Evolutionary conservation across 1,140 invertebrate genomes (phyloP).

Genomic region (Cherax quadricarinatus): DNA sequence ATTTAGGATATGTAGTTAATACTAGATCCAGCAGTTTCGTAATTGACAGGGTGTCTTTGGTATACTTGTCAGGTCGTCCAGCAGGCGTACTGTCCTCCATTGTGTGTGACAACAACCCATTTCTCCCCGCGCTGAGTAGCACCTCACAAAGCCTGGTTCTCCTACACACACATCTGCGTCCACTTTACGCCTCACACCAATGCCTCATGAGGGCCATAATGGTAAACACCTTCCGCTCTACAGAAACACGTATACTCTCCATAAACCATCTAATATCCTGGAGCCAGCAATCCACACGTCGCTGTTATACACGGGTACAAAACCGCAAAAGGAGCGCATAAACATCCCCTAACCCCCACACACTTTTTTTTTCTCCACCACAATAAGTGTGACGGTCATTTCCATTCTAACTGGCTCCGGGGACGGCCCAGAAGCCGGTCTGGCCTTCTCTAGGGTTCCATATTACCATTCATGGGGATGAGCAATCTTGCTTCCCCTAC

Average conservation of each 20-base stretch:
- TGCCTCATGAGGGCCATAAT: not conserved
- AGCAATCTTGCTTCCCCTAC: conserved; percentile 7
- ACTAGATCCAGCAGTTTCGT: no score
- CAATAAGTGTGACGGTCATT: not conserved
- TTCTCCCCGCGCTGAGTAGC: not conserved
- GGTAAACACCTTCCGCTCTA: not conserved
- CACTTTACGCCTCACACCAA: not conserved
- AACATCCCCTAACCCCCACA: not conserved
- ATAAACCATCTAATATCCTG: not conserved
- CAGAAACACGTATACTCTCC: not conserved
- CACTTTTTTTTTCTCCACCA: not conserved
- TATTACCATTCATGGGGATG: not conserved
- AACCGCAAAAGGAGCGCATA: not conserved
- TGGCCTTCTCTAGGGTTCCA: not conserved
- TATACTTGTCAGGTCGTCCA: no score
- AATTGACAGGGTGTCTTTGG: no score
- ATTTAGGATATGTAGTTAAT: no score
- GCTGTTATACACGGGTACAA: not conserved
- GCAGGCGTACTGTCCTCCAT: not conserved
- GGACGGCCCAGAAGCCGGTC: no score
- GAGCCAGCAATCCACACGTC: not conserved
- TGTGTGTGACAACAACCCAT: not conserved
- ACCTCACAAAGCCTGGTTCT: not conserved
- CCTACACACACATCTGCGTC: not conserved
- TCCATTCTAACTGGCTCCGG: no score